These are phyloP conservation scores for Oostethus manadensis DNA, from an alignment of 2,113 vertebrate genomes.

Conservation along the genomic window DNA sequence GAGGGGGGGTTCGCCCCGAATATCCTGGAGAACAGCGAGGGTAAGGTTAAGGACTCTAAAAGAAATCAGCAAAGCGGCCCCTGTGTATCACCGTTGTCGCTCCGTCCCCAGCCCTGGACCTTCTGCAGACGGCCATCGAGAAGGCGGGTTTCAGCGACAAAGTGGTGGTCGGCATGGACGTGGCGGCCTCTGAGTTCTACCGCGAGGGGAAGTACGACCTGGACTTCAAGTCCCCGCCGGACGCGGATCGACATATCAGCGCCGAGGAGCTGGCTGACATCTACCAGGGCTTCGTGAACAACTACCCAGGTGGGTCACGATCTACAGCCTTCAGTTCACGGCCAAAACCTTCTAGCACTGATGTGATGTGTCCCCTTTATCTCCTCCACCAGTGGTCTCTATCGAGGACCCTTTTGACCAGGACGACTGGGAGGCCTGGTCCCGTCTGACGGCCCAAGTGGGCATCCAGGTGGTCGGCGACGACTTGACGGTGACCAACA, in stretches of 20 bases:
- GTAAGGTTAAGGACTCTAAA: conserved; percentile 49
- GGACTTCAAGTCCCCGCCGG: conserved; percentile 90
- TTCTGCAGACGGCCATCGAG: conserved; percentile 91
- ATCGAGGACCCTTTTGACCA: conserved; percentile 97
- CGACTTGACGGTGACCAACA: conserved; percentile 92
- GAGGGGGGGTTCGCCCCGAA: conserved; percentile 94
- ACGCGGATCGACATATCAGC: conserved; percentile 82
- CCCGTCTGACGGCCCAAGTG: conserved; percentile 84
- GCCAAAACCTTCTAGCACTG: no score
- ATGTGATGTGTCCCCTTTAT: background rate
- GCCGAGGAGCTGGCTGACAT: conserved; percentile 86
- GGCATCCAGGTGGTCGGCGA: conserved; percentile 95
- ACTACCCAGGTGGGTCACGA: conserved; percentile 83
- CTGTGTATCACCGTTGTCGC: background rate
- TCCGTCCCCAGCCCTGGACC: conserved; percentile 79
- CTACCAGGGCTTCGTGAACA: conserved; percentile 90
- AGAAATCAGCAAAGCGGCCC: background rate
- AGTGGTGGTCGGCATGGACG: conserved; percentile 94
- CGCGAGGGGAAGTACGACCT: conserved; percentile 90
- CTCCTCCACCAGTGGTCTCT: conserved; percentile 79
- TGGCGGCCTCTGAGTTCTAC: conserved; percentile 91
- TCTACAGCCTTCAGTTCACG: background rate
- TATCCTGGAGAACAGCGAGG: conserved; percentile 93
- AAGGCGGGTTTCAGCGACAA: conserved; percentile 92
- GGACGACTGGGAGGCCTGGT: conserved; percentile 94